Evolutionary conservation across 1,140 invertebrate genomes (phyloP), one percentile per base, ranked within the genome.

Genomic region (Drosophila truncata): DNA sequence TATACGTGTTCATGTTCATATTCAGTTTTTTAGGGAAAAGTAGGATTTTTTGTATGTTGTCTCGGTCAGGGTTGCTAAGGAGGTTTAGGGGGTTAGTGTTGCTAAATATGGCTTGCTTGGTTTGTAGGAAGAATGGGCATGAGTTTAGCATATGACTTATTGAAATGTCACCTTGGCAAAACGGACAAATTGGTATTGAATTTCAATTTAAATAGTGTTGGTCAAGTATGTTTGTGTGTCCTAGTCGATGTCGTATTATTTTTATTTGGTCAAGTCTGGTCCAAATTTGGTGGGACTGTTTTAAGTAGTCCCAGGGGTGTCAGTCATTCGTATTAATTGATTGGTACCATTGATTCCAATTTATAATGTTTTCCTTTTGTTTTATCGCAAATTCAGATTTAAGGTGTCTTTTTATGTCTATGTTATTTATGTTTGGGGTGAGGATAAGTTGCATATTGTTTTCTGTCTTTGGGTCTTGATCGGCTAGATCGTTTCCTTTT

Each of bases 401-500:
- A 8, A 31, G 31, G 8, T 31, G 9, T 10, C 31, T 10, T 31
- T 31, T 29, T 3, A 25, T 25, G 4, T 25, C 25, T 25, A 25
- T 25, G 9, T 20, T 18, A 31, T 59, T 44, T 44, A 29, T 44
- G 55, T 59, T 39, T 59, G n/a, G 52, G n/a, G n/a, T n/a, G n/a
- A n/a, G n/a, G n/a, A n/a, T n/a, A n/a, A n/a, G n/a, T n/a, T n/a
- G n/a, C n/a, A n/a, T n/a, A n/a, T n/a, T n/a, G n/a, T n/a, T n/a
- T n/a, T n/a, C n/a, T n/a, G n/a, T n/a, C 8, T 61, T 62, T 47
- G 46, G 25, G 5, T 33, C 29, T 62, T 62, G 31, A n/a, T 50
- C 60, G 16, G 46, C 60, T 62, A 54, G 18, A 6, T 64, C 49
- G 9, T 64, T 64, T 39, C 61, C 47, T 33, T n/a, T 13, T 33